Base-by-base conservation (phyloP, 2,888 invertebrate genomes). In the Cheilosia urbana region DNA sequence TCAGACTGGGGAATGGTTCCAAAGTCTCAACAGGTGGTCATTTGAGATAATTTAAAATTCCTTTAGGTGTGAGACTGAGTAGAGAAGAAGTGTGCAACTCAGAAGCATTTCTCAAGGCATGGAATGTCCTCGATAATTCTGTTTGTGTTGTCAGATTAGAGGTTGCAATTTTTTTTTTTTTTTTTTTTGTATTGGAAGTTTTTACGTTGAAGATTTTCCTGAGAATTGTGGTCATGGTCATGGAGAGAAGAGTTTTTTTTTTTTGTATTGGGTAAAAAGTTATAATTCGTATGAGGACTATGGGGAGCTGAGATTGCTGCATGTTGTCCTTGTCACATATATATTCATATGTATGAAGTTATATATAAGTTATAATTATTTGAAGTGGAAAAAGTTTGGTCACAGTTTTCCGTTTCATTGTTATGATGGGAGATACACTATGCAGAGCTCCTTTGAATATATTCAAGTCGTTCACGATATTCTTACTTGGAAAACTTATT, bases 41-140 rank as follows among this genome's bases (percentile, higher is more conserved):
- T 78, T 78, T 63, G 63, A 83, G 57, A 78, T 68, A 66, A 78
- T 73, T 78, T 73, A 73, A 63, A 30, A 78, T 73, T 78, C 51
- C 45, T 73, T 47, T 24, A 77, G 47, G 71, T 82, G 66, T 37
- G 40, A 53, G 40, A 47, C 73, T 55, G 37, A 9, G 21, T 34
- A 53, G 58, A 9, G 17, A 19, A 62, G 58, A 34, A 19, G 55
- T 53, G 24, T 49, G 19, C 47, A 27, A 5, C 27, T 47, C 45
- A 37, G 47, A 34, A 40, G 47, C 24, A 63, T 40, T 62, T 57
- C 42, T 65, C 17, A 24, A 55, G 69, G 63, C 57, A 57, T 55
- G 47, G 19, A 60, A 62, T 60, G 68, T n/a, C 42, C 69, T 40
- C 47, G 77, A 45, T 69, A 63, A 57, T 57, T 71, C 37, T 30